Evolutionary conservation across 2,113 vertebrate species (phyloP), one percentile per base, ranked within the genome.

Genomic region (Pseudolaguvia tuberculata): DNA sequence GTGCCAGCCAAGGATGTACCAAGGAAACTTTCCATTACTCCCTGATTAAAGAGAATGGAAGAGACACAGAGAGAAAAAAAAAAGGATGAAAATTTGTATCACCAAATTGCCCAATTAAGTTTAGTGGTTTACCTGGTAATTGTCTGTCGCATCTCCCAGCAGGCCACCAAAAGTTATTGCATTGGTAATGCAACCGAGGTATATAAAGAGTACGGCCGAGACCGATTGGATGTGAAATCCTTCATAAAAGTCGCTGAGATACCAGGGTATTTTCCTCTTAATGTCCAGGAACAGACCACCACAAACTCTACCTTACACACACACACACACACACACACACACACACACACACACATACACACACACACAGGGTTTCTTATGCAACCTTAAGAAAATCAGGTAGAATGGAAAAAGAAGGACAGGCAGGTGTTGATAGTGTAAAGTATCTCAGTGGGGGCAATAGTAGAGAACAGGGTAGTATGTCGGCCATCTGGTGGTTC

Each of bases 1-100:
- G 93, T 86, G 5, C 96, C 97, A 0, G 96, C 92, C 85, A 99
- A 90, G 1, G 96, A 94, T 0, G 96, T 98, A 21, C 97, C 96
- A 5, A 99, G 90, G 78, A 99, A 98, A 75, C 96, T 98, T 89
- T 98, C 97, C 92, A 99, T 98, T 68, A 98, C 96, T 0, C 96
- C 96, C 97, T 99, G 21, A 39, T 45, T 75, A 13, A 9, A 72
- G 10, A 66, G 23, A 42, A 8, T 42, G 39, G 18, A 7, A 72
- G 4, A 21, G 17, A n/a, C 9, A 13, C n/a, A n/a, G n/a, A 18
- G 51, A 12, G 57, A 20, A 68, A 66, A 66, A n/a, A 18, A 27
- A 25, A 8, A 31, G 15, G 11, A 35, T 4, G 29, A 68, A 17
- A 42, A 3, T 69, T 15, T 5, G 29, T 9, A 15, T 20, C 27